phyloP scores from a whole-genome alignment of 92 coral and sea anemone genomes.

The Umimayanthus kanabou region DNA sequence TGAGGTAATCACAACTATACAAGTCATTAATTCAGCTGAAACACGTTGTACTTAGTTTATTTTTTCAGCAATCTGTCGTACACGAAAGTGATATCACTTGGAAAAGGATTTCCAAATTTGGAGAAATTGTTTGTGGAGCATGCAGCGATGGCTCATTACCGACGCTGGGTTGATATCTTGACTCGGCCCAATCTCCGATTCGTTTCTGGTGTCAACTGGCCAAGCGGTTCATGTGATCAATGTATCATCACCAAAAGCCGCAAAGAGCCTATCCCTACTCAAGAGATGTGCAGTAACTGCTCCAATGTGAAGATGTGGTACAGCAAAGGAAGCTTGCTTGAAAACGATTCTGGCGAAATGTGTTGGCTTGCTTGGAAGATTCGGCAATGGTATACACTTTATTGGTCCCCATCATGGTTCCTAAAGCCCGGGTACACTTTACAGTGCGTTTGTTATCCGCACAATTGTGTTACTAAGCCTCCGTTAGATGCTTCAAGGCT shows the following conservation, averaged over 20 bases:
- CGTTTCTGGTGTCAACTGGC: not conserved
- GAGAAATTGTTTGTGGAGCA: not conserved
- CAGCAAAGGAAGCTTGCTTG: not conserved
- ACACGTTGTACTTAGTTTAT: not conserved
- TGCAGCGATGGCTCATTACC: not conserved
- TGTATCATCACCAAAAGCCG: not conserved
- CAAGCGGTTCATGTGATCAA: not conserved
- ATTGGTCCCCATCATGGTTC: not conserved
- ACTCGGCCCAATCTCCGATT: not conserved
- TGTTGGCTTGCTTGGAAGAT: not conserved
- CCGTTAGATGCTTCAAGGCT: not conserved
- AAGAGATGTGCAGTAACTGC: slow-evolving; percentile 2
- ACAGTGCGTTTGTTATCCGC: not conserved
- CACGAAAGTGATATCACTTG: not conserved
- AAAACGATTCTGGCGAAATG: not conserved
- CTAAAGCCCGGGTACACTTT: not conserved
- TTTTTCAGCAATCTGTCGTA: not conserved
- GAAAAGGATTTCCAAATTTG: not conserved
- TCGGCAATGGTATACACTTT: too few species aligned
- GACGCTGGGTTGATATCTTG: not conserved
- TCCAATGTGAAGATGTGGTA: not conserved
- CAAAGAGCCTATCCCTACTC: not conserved
- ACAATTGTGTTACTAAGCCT: not conserved
- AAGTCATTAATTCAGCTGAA: not conserved
- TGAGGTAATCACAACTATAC: too few species aligned